Conservation (phyloP, 92 coral and sea anemone species). For the Palythoa grandis region DNA sequence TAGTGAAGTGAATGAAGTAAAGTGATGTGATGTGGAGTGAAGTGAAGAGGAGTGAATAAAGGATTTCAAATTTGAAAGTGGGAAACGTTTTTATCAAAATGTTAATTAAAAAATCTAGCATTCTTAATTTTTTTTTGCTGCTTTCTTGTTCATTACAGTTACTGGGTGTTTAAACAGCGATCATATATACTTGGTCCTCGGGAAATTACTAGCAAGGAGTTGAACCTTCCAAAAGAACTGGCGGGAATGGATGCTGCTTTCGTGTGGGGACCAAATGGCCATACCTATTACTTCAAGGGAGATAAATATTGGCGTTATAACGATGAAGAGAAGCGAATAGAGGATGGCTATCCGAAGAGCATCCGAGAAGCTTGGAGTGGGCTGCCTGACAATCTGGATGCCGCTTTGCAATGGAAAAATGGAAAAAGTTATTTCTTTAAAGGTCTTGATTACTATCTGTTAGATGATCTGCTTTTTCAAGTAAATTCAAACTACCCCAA, state of each 20-base stretch:
- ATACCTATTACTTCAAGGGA: slow-evolving; percentile 72
- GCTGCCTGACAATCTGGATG: slow-evolving; percentile 60
- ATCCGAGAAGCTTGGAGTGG: slow-evolving; percentile 53
- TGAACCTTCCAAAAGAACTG: slow-evolving; percentile 54
- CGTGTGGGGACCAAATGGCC: slow-evolving; percentile 65
- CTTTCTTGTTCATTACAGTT: slow-evolving; percentile 41
- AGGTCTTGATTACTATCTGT: slow-evolving; percentile 57
- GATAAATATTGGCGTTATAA: slow-evolving; percentile 66
- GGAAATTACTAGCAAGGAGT: slow-evolving; percentile 38
- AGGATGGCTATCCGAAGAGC: slow-evolving; percentile 67
- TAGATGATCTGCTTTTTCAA: slow-evolving; percentile 47
- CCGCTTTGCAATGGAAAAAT: slow-evolving; percentile 65
- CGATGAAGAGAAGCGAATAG: slow-evolving; percentile 31
- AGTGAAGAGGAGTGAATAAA: too few species aligned
- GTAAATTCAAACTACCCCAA: slow-evolving; percentile 46
- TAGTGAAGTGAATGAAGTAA: too few species aligned
- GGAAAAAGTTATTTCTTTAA: slow-evolving; percentile 70
- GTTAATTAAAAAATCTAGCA: too few species aligned
- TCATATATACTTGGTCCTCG: slow-evolving; percentile 47
- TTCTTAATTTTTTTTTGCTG: too few species aligned
- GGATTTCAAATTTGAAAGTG: too few species aligned
- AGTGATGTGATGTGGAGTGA: too few species aligned
- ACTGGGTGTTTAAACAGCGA: slow-evolving; percentile 47
- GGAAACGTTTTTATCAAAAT: too few species aligned
- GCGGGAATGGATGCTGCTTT: slow-evolving; percentile 70